These are phyloP conservation scores for Sitta europaea DNA, from an alignment of 2,113 vertebrate species.

Conservation along the genomic window DNA sequence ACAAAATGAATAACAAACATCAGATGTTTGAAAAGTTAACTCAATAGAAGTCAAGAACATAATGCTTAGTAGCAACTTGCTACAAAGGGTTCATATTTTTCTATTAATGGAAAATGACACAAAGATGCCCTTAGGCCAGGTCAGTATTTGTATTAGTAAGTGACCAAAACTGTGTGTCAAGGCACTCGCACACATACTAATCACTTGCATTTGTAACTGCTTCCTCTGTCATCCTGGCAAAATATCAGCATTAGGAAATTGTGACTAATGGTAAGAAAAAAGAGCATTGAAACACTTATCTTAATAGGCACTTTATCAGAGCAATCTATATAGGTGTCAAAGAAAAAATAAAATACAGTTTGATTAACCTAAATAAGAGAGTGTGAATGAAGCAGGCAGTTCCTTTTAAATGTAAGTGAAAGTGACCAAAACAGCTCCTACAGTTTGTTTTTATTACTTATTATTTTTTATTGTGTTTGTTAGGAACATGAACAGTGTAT, in stretches of 20 bases:
- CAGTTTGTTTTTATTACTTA: constrained; percentile 31
- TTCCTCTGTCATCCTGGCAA: constrained; percentile 61
- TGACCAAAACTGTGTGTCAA: constrained; percentile 52
- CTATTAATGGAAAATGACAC: constrained; percentile 48
- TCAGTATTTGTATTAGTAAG: constrained; percentile 55
- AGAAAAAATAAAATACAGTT: constrained; percentile 37
- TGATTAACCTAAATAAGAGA: constrained; percentile 32
- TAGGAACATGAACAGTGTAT: background rate
- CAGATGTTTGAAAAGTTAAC: constrained; percentile 43
- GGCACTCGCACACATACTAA: constrained; percentile 16
- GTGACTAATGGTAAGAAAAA: constrained; percentile 49
- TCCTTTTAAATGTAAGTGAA: constrained; percentile 26
- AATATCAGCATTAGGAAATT: constrained; percentile 49
- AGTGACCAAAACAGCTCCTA: background rate
- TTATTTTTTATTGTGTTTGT: constrained; percentile 32
- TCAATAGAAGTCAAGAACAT: constrained; percentile 28
- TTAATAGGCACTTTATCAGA: constrained; percentile 8
- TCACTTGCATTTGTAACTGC: constrained; percentile 57
- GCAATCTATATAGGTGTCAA: constrained; percentile 38
- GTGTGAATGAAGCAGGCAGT: background rate
- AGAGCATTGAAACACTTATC: constrained; percentile 29
- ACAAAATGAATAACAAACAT: constrained; percentile 35
- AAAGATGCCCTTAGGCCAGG: constrained; percentile 40
- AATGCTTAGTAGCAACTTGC: constrained; percentile 51
- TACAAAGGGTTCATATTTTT: constrained; percentile 44